These are phyloP conservation scores for Megaustenia siamemsis DNA, from an alignment of 2,888 invertebrate species.

Conservation along the genomic window DNA sequence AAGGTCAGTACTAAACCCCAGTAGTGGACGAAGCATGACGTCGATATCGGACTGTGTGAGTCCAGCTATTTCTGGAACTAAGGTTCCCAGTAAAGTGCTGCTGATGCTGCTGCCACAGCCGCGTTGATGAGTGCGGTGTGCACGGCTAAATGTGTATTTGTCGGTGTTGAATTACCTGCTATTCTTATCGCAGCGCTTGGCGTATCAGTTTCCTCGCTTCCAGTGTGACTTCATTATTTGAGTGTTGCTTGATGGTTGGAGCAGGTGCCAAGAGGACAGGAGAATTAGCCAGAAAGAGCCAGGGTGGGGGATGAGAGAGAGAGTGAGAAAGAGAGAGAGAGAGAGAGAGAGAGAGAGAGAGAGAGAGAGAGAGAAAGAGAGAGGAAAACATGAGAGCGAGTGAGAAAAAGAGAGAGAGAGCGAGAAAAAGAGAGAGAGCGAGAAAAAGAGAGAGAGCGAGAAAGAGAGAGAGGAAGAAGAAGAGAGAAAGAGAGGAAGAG, in stretches of 20 bases:
- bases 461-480: too few relatives aligned
- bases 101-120: background rate
- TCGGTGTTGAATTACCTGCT: slow-evolving; percentile 4
- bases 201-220: background rate
- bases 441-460: too few relatives aligned
- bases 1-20: too few relatives aligned
- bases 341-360: slow-evolving; percentile 29
- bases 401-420: too few relatives aligned
- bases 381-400: background rate
- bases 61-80: background rate
- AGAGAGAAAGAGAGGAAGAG: too few relatives aligned
- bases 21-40: background rate
- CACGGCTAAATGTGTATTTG: slow-evolving; percentile 5
- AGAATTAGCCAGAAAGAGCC: background rate
- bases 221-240: slow-evolving; percentile 3
- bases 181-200: background rate
- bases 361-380: slow-evolving; percentile 35
- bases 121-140: background rate
- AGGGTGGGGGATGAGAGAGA: background rate
- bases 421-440: too few relatives aligned
- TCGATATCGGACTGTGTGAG: background rate
- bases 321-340: background rate
- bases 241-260: slow-evolving; percentile 8
- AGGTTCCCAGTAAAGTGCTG: background rate
- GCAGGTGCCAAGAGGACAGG: background rate